Evolutionary conservation across 2,888 invertebrate genomes (phyloP), one percentile per base, ranked within the genome.

Genomic region (Sinopyrophorus schimmeli): DNA sequence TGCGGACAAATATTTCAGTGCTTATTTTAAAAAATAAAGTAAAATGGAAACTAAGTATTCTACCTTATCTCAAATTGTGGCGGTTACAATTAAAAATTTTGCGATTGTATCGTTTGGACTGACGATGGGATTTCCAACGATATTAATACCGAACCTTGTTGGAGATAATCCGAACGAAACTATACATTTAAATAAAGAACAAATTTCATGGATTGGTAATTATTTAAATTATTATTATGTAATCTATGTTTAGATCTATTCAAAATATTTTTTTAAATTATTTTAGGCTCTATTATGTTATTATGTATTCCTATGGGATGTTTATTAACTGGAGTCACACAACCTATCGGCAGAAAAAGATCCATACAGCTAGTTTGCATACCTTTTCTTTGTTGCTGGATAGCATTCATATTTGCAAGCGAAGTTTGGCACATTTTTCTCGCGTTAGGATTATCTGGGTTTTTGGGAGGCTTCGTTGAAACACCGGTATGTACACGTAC

Each of bases 291-390:
- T 11, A 81, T 89, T 37, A 89, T 87, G 67, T 74, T 88, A 51
- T 86, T 90, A 55, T 81, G 86, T 58, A 89, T 91, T 11, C 90
- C 90, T 0, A 53, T 90, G 38, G 90, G 90, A 1, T 89, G 89
- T 60, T 74, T 89, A 5, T 70, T 85, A 32, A 89, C 89, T 0
- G 90, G 90, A 0, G 68, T 80, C 4, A 87, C 88, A 0, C 80
- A 87, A 40, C 81, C 83, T 0, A 66, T 89, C 34, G 90, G 90
- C 0, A 78, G 90, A 34, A 80, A 83, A 49, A 76, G 79, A 53
- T 81, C 89, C 4, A 90, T 91, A 90, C 86, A 87, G 70, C 60
- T 83, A 38, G 82, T 86, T 12, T 87, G 85, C 67, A 59, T 86
- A 30, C 90, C 90, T 0, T 88, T 90, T 66, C 73, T 87, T 59